phyloP scores from a whole-genome alignment of 2,797 vertebrate genomes.

The Champsocephalus esox region DNA sequence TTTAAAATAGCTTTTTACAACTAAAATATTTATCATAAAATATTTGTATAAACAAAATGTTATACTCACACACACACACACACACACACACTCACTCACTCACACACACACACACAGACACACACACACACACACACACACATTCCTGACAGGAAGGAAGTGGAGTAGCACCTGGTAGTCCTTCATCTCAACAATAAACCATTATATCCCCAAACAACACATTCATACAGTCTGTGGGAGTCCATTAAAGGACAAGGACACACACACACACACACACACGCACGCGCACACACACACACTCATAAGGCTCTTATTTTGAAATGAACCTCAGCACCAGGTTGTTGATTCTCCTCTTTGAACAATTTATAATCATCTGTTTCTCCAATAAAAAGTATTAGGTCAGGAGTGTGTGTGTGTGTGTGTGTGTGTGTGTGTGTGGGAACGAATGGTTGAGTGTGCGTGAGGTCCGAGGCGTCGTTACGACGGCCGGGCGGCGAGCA shows the following conservation, averaged over 20 bases:
- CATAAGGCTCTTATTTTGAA: neutral
- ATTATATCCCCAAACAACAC: neutral
- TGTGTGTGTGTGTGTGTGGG: too few species aligned
- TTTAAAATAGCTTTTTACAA: too few species aligned
- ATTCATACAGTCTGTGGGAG: constrained; percentile 64
- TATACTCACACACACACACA: neutral
- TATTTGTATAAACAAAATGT: too few species aligned
- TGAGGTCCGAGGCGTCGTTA: constrained; percentile 62
- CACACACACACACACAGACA: neutral
- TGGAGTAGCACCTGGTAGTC: constrained; percentile 65
- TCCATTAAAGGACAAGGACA: constrained; percentile 43
- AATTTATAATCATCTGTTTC: too few species aligned
- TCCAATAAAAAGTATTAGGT: neutral
- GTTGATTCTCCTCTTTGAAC: too few species aligned
- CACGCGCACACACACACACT: neutral
- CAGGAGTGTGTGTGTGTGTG: too few species aligned
- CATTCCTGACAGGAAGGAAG: constrained; percentile 58
- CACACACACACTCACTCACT: too few species aligned
- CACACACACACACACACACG: too few species aligned
- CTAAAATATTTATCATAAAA: too few species aligned
- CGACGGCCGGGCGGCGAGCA: constrained; percentile 52
- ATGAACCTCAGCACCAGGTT: too few species aligned
- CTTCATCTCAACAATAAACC: constrained; percentile 63
- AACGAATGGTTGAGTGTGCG: constrained; percentile 15
- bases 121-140: neutral